phyloP scores from a whole-genome alignment of 1,140 invertebrate genomes.

The Copidosoma floridanum region DNA sequence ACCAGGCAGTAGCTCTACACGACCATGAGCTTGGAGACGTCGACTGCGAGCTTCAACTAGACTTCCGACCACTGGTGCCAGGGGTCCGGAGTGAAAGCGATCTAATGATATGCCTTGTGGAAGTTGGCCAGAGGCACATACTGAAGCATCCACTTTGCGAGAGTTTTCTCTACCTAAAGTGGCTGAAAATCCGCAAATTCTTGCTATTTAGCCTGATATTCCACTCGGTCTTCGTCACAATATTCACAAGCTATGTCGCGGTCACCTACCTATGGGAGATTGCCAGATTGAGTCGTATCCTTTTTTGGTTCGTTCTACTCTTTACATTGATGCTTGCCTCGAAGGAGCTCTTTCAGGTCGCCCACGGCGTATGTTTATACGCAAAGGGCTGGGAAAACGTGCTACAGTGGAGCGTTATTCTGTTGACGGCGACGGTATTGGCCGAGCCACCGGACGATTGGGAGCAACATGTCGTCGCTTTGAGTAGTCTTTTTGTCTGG shows the following conservation, averaged over 20 bases:
- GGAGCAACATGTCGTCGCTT: slow-evolving; percentile 78
- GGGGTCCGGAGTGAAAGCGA: slow-evolving; percentile 68
- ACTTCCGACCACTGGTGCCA: slow-evolving; percentile 71
- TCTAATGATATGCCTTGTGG: slow-evolving; percentile 70
- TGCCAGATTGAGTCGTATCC: slow-evolving; percentile 58
- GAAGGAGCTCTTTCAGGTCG: slow-evolving; percentile 74
- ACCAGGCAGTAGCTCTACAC: slow-evolving; percentile 72
- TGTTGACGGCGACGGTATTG: slow-evolving; percentile 63
- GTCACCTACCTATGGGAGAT: slow-evolving; percentile 57
- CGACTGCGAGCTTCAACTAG: slow-evolving; percentile 77
- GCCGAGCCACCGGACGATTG: slow-evolving; percentile 52
- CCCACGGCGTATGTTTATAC: slow-evolving; percentile 68
- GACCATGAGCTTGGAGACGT: slow-evolving; percentile 80
- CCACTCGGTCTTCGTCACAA: slow-evolving; percentile 71
- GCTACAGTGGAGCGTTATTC: slow-evolving; percentile 75
- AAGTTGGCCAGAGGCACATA: slow-evolving; percentile 72
- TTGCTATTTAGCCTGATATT: slow-evolving; percentile 78
- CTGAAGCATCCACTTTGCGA: slow-evolving; percentile 79
- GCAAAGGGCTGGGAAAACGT: slow-evolving; percentile 80
- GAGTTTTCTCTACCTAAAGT: slow-evolving; percentile 79
- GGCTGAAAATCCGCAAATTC: slow-evolving; percentile 79
- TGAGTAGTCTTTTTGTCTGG: slow-evolving; percentile 76
- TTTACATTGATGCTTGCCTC: slow-evolving; percentile 63
- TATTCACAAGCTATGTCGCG: slow-evolving; percentile 70
- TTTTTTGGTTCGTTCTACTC: slow-evolving; percentile 56